Percentiles rank a stretch among this genome's conserved stretches.
phyloP scores from a whole-genome alignment of 2,888 invertebrate species.

The Thecophora atra region DNA sequence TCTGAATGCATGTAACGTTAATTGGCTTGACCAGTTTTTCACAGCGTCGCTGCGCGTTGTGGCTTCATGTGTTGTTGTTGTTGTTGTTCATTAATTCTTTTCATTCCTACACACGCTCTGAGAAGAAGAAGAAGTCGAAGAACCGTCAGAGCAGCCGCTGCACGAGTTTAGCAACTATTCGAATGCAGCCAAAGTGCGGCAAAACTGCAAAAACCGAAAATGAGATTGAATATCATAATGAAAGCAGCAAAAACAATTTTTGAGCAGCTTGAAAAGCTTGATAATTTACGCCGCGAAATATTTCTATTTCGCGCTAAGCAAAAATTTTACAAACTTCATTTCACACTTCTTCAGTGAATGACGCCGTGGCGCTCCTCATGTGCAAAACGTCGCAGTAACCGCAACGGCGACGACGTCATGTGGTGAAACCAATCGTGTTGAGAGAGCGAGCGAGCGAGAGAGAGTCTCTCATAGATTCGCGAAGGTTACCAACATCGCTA shows the following conservation, averaged over 20 bases:
- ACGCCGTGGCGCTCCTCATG: no score
- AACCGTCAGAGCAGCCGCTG: neutral
- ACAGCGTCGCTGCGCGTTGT: neutral
- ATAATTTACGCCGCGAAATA: constrained; percentile 20
- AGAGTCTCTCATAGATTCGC: neutral
- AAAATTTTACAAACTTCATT: constrained; percentile 34
- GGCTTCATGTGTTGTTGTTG: constrained; percentile 20
- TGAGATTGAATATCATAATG: neutral
- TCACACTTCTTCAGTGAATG: constrained; percentile 25
- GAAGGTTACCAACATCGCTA: neutral
- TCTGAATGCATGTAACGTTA: constrained; percentile 12
- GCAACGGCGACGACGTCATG: neutral
- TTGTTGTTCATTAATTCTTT: constrained; percentile 34
- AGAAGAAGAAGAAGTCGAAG: neutral
- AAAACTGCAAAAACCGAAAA: constrained; percentile 7
- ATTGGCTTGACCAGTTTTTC: constrained; percentile 28
- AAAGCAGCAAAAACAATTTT: neutral
- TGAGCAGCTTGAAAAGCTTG: neutral
- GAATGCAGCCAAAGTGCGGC: constrained; percentile 19
- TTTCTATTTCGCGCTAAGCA: constrained; percentile 36
- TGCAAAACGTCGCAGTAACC: neutral
- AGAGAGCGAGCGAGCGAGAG: no score
- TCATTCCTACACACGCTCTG: neutral
- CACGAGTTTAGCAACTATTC: constrained; percentile 7
- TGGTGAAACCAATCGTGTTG: neutral